These are phyloP conservation scores for Tribolium freemani DNA, from an alignment of 2,888 invertebrate species.

Conservation along the genomic window DNA sequence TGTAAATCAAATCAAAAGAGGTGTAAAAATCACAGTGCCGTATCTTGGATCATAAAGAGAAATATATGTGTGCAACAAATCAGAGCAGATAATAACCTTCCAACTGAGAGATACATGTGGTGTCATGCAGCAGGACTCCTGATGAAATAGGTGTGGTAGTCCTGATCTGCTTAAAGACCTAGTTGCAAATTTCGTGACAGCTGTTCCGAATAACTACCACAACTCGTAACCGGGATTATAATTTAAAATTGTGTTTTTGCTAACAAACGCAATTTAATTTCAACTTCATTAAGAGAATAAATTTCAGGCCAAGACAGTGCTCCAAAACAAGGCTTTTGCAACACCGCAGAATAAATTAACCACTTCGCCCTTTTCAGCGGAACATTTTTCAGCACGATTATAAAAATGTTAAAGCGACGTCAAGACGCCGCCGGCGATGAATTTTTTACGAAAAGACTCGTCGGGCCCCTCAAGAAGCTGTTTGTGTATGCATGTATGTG, in stretches of 20 bases:
- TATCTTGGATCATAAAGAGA: constrained; percentile 19
- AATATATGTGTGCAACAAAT: constrained; percentile 22
- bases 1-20: constrained; percentile 21
- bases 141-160: constrained; percentile 10
- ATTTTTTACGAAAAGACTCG: background rate
- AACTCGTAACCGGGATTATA: constrained; percentile 3
- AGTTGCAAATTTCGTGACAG: constrained; percentile 5
- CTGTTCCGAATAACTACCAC: constrained; percentile 12
- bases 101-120: constrained; percentile 5
- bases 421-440: background rate
- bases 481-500: constrained; percentile 26
- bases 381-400: background rate
- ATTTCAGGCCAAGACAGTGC: constrained; percentile 1
- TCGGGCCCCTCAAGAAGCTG: constrained; percentile 30
- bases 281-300: constrained; percentile 25
- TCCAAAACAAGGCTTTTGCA: constrained; percentile 4
- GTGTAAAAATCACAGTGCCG: constrained; percentile 16
- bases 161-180: constrained; percentile 3
- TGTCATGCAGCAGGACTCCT: constrained; percentile 8
- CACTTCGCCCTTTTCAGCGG: background rate
- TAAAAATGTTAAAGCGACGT: background rate
- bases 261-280: constrained; percentile 27
- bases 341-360: constrained; percentile 19
- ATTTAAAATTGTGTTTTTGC: constrained; percentile 18
- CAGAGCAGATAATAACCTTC: constrained; percentile 12